Conservation (phyloP, 2,797 vertebrate genomes). For the Sebastes vulpes region DNA sequence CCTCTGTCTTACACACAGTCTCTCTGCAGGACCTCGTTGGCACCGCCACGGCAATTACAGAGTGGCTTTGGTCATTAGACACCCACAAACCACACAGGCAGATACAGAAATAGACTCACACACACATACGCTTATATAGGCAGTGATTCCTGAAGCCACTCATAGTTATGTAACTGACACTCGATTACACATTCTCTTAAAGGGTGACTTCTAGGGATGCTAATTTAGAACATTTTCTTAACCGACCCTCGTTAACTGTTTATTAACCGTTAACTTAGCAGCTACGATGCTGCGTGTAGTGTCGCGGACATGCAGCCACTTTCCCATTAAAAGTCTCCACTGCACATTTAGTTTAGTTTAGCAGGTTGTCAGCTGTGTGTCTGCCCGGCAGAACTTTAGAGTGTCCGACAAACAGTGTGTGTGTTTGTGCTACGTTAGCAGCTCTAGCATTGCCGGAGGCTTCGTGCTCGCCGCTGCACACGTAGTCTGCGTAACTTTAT, state of each 20-base stretch:
- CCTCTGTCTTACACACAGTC: slow-evolving; percentile 32
- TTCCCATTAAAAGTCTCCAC: no score
- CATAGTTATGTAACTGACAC: not conserved
- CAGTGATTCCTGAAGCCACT: not conserved
- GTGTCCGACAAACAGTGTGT: no score
- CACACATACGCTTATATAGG: not conserved
- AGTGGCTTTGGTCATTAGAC: slow-evolving; percentile 49
- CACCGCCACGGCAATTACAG: slow-evolving; percentile 35
- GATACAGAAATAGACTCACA: slow-evolving; percentile 24
- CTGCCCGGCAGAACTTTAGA: fast-evolving
- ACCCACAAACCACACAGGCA: slow-evolving; percentile 19
- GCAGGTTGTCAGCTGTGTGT: no score
- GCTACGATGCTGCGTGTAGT: no score
- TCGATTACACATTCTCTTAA: not conserved
- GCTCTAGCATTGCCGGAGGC: no score
- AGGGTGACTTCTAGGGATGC: not conserved
- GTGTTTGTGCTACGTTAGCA: fast-evolving
- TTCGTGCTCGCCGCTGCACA: no score
- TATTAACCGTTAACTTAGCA: no score
- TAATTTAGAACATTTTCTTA: no score
- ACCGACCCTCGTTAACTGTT: fast-evolving
- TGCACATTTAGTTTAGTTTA: no score
- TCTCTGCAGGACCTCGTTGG: not conserved
- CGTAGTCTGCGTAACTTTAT: no score
- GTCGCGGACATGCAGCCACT: no score